Conservation (phyloP, 2,797 vertebrate species). For the Propithecus deckenii region DNA sequence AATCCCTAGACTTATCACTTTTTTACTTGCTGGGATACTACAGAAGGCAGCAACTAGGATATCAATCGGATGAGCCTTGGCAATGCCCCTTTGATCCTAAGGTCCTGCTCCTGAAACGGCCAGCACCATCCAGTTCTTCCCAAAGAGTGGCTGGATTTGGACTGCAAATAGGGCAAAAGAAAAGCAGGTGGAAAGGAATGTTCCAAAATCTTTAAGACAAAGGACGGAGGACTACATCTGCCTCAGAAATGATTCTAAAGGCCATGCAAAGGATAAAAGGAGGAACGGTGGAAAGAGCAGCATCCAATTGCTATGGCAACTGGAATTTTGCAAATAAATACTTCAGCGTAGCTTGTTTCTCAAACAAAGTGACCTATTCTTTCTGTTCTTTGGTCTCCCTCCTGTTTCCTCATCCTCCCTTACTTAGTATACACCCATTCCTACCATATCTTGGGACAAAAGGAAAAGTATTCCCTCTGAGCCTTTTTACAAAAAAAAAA, state of each 20-base stretch:
- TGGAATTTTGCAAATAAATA: slow-evolving; percentile 82
- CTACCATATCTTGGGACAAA: slow-evolving; percentile 32
- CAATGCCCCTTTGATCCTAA: not conserved
- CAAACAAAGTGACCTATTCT: slow-evolving; percentile 48
- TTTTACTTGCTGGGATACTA: not conserved
- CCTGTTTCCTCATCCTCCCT: not conserved
- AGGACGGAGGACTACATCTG: not conserved
- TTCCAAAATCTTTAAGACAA: slow-evolving; percentile 36
- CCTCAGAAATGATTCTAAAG: slow-evolving; percentile 69
- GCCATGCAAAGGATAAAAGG: slow-evolving; percentile 64
- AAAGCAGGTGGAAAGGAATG: not conserved
- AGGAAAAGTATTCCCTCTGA: slow-evolving; percentile 30
- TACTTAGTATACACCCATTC: slow-evolving; percentile 6
- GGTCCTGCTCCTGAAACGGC: not conserved
- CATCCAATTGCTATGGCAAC: slow-evolving; percentile 83
- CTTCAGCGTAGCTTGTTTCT: slow-evolving; percentile 75
- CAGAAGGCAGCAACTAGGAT: not conserved
- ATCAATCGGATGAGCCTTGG: not conserved
- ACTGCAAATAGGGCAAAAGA: not conserved
- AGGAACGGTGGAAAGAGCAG: slow-evolving; percentile 68
- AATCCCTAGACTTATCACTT: not conserved
- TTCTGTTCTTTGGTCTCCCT: slow-evolving; percentile 19
- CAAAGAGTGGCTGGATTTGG: not conserved
- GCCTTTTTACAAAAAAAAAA: not conserved
- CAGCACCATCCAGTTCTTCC: not conserved